Evolutionary conservation across 92 coral and sea anemone genomes (phyloP).

Genomic region (Parazoanthus darwini): DNA sequence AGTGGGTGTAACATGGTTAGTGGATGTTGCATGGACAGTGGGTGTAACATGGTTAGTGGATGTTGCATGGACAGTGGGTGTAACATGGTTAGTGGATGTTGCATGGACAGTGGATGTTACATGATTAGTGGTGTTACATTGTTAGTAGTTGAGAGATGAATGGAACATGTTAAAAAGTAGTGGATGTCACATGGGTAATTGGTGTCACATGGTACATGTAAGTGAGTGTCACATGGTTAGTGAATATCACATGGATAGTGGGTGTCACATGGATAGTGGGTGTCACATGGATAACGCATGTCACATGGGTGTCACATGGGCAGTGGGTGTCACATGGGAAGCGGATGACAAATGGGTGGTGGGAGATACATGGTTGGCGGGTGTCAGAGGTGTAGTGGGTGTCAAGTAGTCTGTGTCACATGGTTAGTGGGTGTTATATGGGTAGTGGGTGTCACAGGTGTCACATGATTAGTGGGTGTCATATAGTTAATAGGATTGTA

Average conservation of each 20-base stretch:
- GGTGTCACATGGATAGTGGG: background rate
- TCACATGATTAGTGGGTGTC: background rate
- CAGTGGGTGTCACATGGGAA: background rate
- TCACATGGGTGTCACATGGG: background rate
- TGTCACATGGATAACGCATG: background rate
- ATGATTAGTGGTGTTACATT: no score
- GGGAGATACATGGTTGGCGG: background rate
- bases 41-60: no score
- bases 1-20: no score
- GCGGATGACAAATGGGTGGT: background rate
- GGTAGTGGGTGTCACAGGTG: background rate
- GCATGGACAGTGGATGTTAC: no score
- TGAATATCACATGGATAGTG: background rate
- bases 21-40: no score
- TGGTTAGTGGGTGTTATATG: background rate
- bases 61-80: no score
- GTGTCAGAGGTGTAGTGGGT: background rate
- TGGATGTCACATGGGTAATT: no score
- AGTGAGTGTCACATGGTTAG: background rate
- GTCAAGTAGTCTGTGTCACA: background rate
- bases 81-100: no score
- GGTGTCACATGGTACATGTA: background rate
- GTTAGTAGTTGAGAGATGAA: no score
- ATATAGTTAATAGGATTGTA: background rate
- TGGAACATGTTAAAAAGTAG: no score